Base-by-base conservation (phyloP, 2,888 invertebrate genomes). In the Macropis europaea region DNA sequence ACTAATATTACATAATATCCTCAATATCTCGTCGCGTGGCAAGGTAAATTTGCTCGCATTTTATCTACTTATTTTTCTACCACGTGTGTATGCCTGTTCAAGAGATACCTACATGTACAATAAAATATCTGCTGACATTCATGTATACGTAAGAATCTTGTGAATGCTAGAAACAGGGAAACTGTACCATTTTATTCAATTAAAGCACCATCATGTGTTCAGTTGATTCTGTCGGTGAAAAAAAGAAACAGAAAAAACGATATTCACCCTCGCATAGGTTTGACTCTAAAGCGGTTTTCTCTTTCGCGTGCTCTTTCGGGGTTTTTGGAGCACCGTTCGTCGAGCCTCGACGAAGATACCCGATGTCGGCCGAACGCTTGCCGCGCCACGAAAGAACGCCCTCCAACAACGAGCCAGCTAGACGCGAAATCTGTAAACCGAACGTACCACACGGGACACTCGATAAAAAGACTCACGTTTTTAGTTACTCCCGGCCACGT, bases 321-420 rank as follows among this genome's bases (percentile, higher is more conserved):
- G 71, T 71, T 76, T 73, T 74, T 73, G 79, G 79, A 79, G 80
- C 73, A 68, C 60, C 76, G 73, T 54, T 61, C n/a, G 47, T 40
- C 86, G 85, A 78, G 28, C 13, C 48, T n/a, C 9, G 40, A 57
- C 86, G 86, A 71, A 45, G 53, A 67, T 28, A 28, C 30, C 64
- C 86, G 85, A 82, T 1, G 9, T 30, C 57, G n/a, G 11, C 76
- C 86, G 85, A 87, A 62, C 84, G 86, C 84, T 84, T 84, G 82
- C 79, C 87, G 87, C 87, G 87, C 86, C 87, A 82, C 84, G 82
- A 84, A 86, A 85, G 82, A 84, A 86, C 86, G 86, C 87, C 84
- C 85, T 84, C 82, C 77, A 63, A 74, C 77, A 72, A 79, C n/a
- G n/a, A n/a, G n/a, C 72, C 75, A 78, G 75, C 79, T 73, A 82